These are phyloP conservation scores for Hemaris fuciformis DNA, from an alignment of 2,888 invertebrate genomes.

Conservation along the genomic window DNA sequence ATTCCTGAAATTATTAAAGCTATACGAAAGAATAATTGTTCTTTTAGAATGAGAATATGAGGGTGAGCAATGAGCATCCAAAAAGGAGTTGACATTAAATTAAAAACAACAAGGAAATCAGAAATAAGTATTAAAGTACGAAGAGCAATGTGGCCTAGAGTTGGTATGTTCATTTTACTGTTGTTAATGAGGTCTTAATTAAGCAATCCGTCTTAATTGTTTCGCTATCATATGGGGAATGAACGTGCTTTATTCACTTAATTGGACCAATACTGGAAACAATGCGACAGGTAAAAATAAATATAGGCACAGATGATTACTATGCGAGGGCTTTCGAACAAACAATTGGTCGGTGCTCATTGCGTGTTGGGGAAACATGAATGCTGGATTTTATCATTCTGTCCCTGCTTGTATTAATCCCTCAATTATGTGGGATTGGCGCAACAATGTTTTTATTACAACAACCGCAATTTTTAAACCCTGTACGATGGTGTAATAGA, in stretches of 20 bases:
- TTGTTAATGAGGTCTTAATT: constrained; percentile 32
- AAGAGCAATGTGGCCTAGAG: not conserved
- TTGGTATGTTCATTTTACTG: constrained; percentile 17
- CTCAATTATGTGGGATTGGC: no score
- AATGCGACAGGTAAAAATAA: constrained; percentile 6
- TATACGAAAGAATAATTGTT: no score
- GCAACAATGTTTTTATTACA: no score
- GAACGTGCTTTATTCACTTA: not conserved
- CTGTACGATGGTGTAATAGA: no score
- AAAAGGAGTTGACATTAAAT: no score
- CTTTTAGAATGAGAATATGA: no score
- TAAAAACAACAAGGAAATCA: not conserved
- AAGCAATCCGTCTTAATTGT: constrained; percentile 33
- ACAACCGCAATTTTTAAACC: no score
- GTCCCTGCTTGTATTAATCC: no score
- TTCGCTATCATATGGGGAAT: not conserved
- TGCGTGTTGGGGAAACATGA: no score
- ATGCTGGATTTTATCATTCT: no score
- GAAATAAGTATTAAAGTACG: not conserved
- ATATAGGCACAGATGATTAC: not conserved
- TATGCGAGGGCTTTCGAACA: not conserved
- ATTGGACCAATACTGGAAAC: constrained; percentile 9
- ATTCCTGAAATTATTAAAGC: no score
- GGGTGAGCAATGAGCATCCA: no score
- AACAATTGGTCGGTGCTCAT: not conserved